These are phyloP conservation scores for Eulimnadia texana DNA, from an alignment of 1,140 invertebrate genomes.

Conservation along the genomic window DNA sequence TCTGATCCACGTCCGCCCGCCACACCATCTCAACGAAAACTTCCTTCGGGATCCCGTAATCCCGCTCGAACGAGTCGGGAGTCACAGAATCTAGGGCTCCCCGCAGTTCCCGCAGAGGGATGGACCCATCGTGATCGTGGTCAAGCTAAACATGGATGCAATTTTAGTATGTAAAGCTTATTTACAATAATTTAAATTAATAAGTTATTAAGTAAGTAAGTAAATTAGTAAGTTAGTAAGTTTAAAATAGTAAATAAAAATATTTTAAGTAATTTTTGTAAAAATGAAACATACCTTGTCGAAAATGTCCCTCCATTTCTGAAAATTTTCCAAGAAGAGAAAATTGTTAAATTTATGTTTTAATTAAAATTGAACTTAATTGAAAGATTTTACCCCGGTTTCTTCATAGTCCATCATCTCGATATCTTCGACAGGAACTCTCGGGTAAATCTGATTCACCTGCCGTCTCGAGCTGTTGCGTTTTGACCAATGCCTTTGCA, in stretches of 20 bases:
- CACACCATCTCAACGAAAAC: constrained; percentile 53
- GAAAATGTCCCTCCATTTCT: neutral
- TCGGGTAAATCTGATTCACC: neutral
- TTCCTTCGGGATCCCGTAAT: constrained; percentile 42
- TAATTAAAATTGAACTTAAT: no score
- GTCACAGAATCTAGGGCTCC: neutral
- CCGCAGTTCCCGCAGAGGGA: neutral
- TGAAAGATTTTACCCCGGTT: neutral
- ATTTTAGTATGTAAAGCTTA: no score
- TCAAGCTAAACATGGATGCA: neutral
- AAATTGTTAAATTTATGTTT: neutral
- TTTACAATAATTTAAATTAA: no score
- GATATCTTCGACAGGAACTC: neutral
- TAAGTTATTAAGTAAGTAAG: no score
- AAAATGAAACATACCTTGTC: neutral
- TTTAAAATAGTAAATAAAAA: no score
- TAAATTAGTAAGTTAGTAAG: no score
- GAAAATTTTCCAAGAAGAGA: neutral
- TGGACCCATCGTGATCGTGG: neutral
- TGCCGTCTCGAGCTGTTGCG: neutral
- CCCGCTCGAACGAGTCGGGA: neutral
- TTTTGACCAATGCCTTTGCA: neutral
- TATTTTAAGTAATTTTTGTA: no score
- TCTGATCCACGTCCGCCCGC: constrained; percentile 51
- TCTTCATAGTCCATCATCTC: neutral